These are phyloP conservation scores for Portunus trituberculatus DNA, from an alignment of 1,140 invertebrate genomes.

Conservation along the genomic window DNA sequence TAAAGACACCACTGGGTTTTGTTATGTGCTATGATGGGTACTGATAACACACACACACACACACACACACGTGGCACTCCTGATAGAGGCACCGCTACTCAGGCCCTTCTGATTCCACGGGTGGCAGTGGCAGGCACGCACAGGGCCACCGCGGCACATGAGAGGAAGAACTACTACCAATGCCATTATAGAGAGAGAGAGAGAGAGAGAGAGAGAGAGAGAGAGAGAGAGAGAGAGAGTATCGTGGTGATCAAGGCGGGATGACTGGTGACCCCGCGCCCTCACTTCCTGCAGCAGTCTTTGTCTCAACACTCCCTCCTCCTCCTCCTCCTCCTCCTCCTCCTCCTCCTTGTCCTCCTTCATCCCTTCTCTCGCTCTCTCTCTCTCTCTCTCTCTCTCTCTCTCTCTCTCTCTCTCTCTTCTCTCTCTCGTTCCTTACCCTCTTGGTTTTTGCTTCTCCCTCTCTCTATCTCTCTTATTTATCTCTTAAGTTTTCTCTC, in stretches of 20 bases:
- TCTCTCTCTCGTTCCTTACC: no score
- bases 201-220: not conserved
- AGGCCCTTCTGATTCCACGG: not conserved
- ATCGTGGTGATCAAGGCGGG: slow-evolving; percentile 2
- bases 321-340: not conserved
- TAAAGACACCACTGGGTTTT: not conserved
- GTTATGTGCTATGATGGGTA: not conserved
- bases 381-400: no score
- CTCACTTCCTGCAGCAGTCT: not conserved
- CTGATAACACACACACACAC: slow-evolving; percentile 8
- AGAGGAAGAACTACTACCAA: not conserved
- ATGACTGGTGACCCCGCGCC: not conserved
- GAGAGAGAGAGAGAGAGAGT: slow-evolving; percentile 5
- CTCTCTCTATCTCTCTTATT: no score
- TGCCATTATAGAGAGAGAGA: not conserved
- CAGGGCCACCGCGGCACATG: not conserved
- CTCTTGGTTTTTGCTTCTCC: no score
- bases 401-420: no score
- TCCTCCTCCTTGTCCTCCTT: not conserved
- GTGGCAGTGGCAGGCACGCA: not conserved
- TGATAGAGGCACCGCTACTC: not conserved
- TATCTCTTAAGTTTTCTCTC: no score
- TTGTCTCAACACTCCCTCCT: not conserved
- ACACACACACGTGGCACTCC: not conserved
- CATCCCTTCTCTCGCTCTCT: no score